A percentile compares a stretch with the other conserved stretches of the same genome.
Conservation (phyloP, 2,888 invertebrate genomes). For the Ypsolopha sequella region DNA sequence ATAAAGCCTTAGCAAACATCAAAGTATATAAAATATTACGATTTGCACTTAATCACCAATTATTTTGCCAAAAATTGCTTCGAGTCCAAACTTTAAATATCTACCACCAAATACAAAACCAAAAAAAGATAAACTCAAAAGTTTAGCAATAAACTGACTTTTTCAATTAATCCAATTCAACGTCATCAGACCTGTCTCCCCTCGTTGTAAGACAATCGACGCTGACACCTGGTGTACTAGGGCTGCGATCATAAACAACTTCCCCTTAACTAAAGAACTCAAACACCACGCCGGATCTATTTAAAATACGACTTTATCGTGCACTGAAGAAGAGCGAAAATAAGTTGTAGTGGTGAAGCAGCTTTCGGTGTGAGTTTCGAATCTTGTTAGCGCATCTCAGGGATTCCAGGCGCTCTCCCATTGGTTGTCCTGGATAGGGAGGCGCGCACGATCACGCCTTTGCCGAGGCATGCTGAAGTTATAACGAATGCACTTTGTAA, state of each 20-base stretch:
- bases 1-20: no score
- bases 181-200: slow-evolving; percentile 3
- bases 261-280: background rate
- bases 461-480: background rate
- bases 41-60: background rate
- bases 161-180: slow-evolving; percentile 3
- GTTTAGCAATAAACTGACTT: background rate
- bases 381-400: slow-evolving; percentile 1
- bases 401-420: slow-evolving; percentile 12
- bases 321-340: no score
- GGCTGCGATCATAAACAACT: background rate
- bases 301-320: background rate
- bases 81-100: background rate
- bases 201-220: slow-evolving; percentile 7
- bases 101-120: background rate
- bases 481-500: background rate
- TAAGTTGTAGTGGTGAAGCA: background rate
- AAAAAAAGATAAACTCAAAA: no score
- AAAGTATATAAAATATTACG: no score
- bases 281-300: background rate
- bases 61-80: background rate
- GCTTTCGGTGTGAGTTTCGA: background rate
- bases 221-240: slow-evolving; percentile 6
- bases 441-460: background rate
- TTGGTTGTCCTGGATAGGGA: slow-evolving; percentile 19